Percentiles rank a stretch among this genome's conserved stretches.
phyloP scores from a whole-genome alignment of 2,113 vertebrate species.

The Alectura lathami region DNA sequence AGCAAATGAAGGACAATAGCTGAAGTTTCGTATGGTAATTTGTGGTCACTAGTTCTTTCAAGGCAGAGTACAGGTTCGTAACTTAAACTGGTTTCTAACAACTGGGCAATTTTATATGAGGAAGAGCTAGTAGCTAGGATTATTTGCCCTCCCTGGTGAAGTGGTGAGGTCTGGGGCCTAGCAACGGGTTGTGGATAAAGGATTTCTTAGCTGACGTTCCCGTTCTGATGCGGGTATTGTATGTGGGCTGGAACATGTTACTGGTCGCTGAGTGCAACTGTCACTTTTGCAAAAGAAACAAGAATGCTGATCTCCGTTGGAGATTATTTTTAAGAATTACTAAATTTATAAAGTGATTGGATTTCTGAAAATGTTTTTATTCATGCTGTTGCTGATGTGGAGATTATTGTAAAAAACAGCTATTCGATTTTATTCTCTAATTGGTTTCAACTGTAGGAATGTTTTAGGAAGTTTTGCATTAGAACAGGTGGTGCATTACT shows the following conservation, averaged over 20 bases:
- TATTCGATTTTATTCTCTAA: not conserved
- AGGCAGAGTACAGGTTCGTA: not conserved
- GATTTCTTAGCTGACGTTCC: not conserved
- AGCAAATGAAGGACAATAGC: not conserved
- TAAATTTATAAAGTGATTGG: not conserved
- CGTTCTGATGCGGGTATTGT: rapidly evolving
- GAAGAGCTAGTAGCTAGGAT: not conserved
- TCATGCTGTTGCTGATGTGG: not conserved
- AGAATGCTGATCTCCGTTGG: not conserved
- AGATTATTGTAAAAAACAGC: not conserved
- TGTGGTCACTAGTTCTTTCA: not conserved
- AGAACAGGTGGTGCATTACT: not conserved
- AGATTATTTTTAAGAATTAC: not conserved
- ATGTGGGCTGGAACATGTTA: not conserved
- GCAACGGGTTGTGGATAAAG: not conserved
- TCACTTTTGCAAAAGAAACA: not conserved
- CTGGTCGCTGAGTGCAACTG: not conserved
- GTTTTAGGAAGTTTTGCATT: not conserved
- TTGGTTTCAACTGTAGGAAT: not conserved
- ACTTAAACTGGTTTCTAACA: not conserved
- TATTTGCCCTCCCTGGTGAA: not conserved
- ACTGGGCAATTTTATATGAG: not conserved
- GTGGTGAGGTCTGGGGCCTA: too few relatives aligned
- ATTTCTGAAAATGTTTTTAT: not conserved
- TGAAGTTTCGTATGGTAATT: not conserved